A percentile compares a stretch with the other conserved stretches of the same genome.
Evolutionary conservation across 2,888 invertebrate genomes (phyloP).

Genomic region (Melikaiella ostensackeni): DNA sequence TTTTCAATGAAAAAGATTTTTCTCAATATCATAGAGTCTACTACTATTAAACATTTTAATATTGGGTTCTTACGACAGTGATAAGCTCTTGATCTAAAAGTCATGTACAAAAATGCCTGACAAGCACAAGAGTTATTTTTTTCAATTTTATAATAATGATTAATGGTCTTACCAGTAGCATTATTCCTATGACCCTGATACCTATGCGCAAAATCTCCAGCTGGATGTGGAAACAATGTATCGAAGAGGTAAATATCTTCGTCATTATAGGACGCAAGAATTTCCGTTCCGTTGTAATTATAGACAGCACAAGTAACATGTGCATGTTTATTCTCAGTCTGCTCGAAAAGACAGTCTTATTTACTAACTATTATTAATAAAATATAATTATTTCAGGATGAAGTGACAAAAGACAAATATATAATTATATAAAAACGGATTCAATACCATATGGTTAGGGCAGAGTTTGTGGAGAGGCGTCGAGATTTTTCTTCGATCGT

Average conservation of each 20-base stretch:
- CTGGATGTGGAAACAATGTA: conserved; percentile 78
- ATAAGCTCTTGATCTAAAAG: too few relatives aligned
- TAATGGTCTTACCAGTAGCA: conserved; percentile 61
- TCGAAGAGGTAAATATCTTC: conserved; percentile 95
- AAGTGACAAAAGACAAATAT: conserved; percentile 20
- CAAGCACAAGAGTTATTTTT: too few relatives aligned
- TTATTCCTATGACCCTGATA: conserved; percentile 82
- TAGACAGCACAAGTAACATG: conserved; percentile 94
- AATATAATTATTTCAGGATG: neutral
- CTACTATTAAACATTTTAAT: too few relatives aligned
- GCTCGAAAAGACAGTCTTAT: conserved; percentile 35
- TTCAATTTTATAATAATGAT: neutral
- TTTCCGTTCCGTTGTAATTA: conserved; percentile 93
- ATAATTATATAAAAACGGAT: neutral
- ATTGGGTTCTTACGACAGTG: too few relatives aligned
- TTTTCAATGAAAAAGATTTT: too few relatives aligned
- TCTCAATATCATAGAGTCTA: too few relatives aligned
- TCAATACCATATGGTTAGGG: conserved; percentile 80
- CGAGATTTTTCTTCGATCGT: conserved; percentile 83
- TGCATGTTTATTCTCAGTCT: conserved; percentile 71
- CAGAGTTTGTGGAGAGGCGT: conserved; percentile 82
- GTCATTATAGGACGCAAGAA: conserved; percentile 96
- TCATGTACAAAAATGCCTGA: too few relatives aligned
- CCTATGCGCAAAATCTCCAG: conserved; percentile 78
- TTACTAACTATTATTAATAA: conserved; percentile 11